phyloP scores from a whole-genome alignment of 2,113 vertebrate genomes.

The Shinisaurus crocodilurus region DNA sequence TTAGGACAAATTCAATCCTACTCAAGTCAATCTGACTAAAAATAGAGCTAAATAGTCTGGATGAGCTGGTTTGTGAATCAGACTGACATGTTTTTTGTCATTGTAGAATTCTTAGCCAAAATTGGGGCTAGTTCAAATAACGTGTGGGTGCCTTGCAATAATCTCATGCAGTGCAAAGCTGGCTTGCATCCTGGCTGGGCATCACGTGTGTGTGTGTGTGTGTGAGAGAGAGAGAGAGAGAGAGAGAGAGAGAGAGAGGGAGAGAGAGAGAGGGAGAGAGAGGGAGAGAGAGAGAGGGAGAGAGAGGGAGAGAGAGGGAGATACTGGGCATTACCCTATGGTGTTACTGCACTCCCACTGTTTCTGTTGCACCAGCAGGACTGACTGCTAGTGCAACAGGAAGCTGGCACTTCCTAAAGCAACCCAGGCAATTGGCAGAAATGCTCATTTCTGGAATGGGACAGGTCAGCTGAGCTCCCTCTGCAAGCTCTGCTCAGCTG shows the following conservation, averaged over 20 bases:
- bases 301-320: no score
- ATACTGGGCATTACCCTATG: no score
- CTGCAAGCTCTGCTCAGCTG: no score
- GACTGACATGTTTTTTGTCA: background rate
- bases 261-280: no score
- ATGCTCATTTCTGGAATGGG: no score
- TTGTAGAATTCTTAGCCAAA: background rate
- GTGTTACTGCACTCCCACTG: background rate
- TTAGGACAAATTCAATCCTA: background rate
- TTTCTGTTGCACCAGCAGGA: background rate
- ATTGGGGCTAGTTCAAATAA: background rate
- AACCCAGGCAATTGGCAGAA: no score
- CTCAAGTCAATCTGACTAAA: background rate
- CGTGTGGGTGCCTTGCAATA: background rate
- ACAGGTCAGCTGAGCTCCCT: no score
- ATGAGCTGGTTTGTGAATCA: background rate
- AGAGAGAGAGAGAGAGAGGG: no score
- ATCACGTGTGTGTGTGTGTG: background rate
- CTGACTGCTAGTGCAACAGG: no score
- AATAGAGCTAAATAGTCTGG: background rate
- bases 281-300: background rate
- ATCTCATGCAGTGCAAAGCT: background rate
- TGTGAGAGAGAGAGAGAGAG: no score
- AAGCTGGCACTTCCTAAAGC: no score
- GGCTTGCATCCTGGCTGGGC: background rate